phyloP scores from a whole-genome alignment of 2,888 invertebrate genomes.

The Andrena camellia region DNA sequence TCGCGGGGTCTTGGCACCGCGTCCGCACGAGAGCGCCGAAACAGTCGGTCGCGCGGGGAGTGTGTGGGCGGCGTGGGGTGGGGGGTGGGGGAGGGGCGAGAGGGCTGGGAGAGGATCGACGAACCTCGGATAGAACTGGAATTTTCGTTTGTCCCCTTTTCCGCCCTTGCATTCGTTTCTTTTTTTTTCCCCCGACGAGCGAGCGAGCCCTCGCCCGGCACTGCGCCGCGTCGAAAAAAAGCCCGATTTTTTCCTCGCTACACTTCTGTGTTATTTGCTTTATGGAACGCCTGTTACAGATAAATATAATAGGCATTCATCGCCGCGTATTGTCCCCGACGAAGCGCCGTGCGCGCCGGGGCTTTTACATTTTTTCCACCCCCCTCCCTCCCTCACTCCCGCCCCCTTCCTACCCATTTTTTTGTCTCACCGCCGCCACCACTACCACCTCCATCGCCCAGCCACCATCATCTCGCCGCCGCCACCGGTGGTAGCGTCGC shows the following conservation, averaged over 20 bases:
- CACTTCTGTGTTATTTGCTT: constrained; percentile 84
- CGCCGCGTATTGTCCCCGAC: constrained; percentile 84
- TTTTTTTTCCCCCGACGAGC: constrained; percentile 54
- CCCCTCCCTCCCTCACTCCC: too few species aligned
- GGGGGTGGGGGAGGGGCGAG: not conserved
- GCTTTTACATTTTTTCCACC: constrained; percentile 82
- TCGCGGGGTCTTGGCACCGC: constrained; percentile 42
- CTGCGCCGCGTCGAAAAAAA: constrained; percentile 74
- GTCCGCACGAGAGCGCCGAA: constrained; percentile 27
- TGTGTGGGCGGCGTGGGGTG: not conserved
- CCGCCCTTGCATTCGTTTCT: constrained; percentile 53
- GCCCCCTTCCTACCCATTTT: constrained; percentile 70
- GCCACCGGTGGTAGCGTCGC: constrained; percentile 37
- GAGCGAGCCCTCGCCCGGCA: constrained; percentile 72
- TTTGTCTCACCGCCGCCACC: constrained; percentile 73
- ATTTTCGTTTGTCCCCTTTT: constrained; percentile 72
- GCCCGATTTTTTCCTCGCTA: constrained; percentile 80
- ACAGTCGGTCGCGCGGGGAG: not conserved
- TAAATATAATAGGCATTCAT: constrained; percentile 85
- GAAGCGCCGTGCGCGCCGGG: constrained; percentile 82
- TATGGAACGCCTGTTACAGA: constrained; percentile 85
- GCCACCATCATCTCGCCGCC: constrained; percentile 42
- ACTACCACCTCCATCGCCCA: constrained; percentile 60
- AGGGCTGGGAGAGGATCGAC: constrained; percentile 39
- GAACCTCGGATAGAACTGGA: constrained; percentile 67